phyloP scores from a whole-genome alignment of 2,113 vertebrate genomes.

The Motacilla alba region DNA sequence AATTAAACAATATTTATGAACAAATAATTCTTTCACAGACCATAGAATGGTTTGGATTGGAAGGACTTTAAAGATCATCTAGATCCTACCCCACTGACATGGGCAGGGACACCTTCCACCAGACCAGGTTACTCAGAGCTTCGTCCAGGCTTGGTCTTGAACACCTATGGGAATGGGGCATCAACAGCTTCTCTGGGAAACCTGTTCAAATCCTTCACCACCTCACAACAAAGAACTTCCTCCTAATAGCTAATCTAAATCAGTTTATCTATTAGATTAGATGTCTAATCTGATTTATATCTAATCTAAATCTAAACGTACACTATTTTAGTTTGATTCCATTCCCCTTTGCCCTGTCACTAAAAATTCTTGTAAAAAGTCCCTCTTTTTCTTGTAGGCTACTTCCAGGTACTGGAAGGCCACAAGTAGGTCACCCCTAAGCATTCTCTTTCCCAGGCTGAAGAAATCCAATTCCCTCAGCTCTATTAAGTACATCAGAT shows the following conservation, averaged over 20 bases:
- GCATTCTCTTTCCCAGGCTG: neutral
- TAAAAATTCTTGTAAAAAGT: neutral
- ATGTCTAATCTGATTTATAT: neutral
- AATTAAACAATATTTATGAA: neutral
- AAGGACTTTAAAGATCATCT: neutral
- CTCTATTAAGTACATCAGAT: neutral
- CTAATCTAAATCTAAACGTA: neutral
- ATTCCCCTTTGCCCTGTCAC: neutral
- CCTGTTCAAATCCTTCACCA: neutral
- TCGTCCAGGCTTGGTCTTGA: neutral
- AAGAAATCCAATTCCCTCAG: neutral
- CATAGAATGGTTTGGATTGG: neutral
- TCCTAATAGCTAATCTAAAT: neutral
- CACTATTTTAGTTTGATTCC: neutral
- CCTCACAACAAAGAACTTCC: neutral
- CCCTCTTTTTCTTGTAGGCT: neutral
- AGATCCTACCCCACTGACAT: neutral
- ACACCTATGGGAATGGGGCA: accelerated
- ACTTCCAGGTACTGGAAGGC: neutral
- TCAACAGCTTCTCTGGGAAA: neutral
- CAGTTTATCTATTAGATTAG: neutral
- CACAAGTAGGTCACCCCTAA: neutral
- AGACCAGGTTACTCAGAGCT: neutral
- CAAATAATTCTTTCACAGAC: neutral
- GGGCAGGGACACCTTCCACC: neutral